A percentile compares a stretch with the other conserved stretches of the same genome.
Conservation (phyloP, 2,113 vertebrate genomes). For the Siniperca chuatsi region DNA sequence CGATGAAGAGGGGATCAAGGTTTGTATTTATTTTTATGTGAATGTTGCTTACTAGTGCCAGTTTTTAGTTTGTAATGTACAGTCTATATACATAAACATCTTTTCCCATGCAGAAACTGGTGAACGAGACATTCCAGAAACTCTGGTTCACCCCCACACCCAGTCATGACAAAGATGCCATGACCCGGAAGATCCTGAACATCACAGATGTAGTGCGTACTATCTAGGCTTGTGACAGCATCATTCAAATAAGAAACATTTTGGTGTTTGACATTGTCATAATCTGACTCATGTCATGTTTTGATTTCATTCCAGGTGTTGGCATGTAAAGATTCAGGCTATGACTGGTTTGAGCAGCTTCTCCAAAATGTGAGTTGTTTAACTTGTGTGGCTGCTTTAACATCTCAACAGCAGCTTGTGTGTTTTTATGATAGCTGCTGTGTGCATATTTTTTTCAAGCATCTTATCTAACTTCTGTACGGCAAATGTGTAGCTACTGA, state of each 20-base stretch:
- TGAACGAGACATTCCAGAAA: constrained; percentile 99
- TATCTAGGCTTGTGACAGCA: not conserved
- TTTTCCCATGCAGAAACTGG: constrained; percentile 89
- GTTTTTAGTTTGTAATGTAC: not conserved
- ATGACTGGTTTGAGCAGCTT: constrained; percentile 99
- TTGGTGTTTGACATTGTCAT: not conserved
- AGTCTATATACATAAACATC: not conserved
- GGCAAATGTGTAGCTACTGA: constrained; percentile 87
- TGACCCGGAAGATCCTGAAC: constrained; percentile 97
- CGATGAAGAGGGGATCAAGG: constrained; percentile 99
- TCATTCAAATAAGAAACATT: not conserved
- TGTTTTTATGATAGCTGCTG: not conserved
- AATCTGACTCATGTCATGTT: not conserved
- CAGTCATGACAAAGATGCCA: constrained; percentile 94
- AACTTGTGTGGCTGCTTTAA: not conserved
- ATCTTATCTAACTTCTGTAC: constrained; percentile 9
- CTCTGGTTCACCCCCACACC: constrained; percentile 98
- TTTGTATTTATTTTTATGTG: constrained; percentile 64
- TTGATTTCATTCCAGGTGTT: constrained; percentile 86
- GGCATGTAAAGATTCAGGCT: constrained; percentile 97
- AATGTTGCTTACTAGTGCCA: not conserved
- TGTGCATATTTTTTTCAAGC: not conserved
- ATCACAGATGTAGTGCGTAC: constrained; percentile 97
- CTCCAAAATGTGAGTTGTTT: constrained; percentile 94
- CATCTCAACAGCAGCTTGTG: not conserved